Base-by-base conservation (phyloP, 2,888 invertebrate genomes). In the Selenia dentaria region DNA sequence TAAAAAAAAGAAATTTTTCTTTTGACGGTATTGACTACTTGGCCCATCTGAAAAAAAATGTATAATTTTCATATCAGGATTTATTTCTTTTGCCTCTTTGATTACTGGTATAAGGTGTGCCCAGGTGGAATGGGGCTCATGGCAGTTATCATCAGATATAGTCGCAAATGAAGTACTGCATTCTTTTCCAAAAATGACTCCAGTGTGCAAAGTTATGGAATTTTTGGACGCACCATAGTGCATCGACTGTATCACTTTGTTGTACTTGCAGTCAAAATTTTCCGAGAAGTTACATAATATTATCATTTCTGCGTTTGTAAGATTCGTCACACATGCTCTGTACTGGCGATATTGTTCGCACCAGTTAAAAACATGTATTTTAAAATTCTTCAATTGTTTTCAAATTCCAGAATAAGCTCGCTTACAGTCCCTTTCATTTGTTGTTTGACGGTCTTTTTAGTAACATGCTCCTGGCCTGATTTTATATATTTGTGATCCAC, bases 201-300 rank as follows among this genome's bases (percentile, higher is more conserved):
- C 37, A 10, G 28, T 33, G 27, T 38, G 35, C 8, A 46, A 20
- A 6, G 29, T 29, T 24, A 46, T 41, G 9, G 32, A 32, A 32
- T 18, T 32, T 32, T 50, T 50, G 8, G 50, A 44, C 9, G 31
- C 42, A 2, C 51, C 51, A 20, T 42, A 51, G 29, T 51, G 51
- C 11, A 38, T 32, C 6, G 51, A 24, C 13, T 50, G 44, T 3
- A 50, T 29, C 13, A 45, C 50, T 27, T 40, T 12, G 9, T 13
- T 18, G 12, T 20, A 35, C 38, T 51, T 51, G 12, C 38, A 31
- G 2, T 20, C 16, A 22, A 35, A 42, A 41, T 51, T 51, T 43
- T 51, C 46, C 6, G 42, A 34, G 37, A 46, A 51, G 32, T 51
- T 42, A 5, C 26, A 28, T 12, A 20, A 8, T 5, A 37, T 37